phyloP scores from a whole-genome alignment of 2,113 vertebrate species.

The Pteruthius melanotis region DNA sequence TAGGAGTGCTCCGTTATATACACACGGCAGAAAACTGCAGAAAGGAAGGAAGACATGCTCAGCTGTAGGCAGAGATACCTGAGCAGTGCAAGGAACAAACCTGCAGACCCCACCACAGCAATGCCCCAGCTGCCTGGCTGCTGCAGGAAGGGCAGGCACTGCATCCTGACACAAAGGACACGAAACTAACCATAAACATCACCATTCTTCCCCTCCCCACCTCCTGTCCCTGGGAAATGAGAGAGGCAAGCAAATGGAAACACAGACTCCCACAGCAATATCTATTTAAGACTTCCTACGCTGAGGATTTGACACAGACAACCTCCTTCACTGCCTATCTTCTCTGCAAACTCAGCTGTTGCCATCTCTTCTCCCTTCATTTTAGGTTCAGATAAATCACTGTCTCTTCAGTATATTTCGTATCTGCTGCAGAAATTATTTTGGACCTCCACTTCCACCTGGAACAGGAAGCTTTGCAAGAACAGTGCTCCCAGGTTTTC shows the following conservation, averaged over 20 bases:
- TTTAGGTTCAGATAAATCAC: neutral
- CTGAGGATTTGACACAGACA: neutral
- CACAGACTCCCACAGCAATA: neutral
- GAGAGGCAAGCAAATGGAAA: neutral
- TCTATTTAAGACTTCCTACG: neutral
- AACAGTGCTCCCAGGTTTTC: neutral
- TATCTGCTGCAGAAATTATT: neutral
- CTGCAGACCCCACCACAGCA: neutral
- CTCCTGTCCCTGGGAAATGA: neutral
- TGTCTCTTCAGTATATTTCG: neutral
- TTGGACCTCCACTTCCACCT: neutral
- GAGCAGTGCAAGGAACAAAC: neutral
- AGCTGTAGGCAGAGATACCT: neutral
- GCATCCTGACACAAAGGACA: neutral
- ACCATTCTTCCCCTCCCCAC: neutral
- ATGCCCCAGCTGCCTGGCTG: neutral
- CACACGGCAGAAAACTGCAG: conserved; percentile 88
- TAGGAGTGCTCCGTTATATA: conserved; percentile 91
- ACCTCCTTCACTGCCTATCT: neutral
- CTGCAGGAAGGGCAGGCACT: neutral
- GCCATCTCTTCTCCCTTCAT: neutral
- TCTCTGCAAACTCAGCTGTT: neutral
- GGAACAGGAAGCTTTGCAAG: neutral
- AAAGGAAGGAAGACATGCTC: neutral
- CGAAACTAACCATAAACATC: neutral